phyloP scores from a whole-genome alignment of 2,888 invertebrate genomes.

The Rhaphigaster nebulosa region DNA sequence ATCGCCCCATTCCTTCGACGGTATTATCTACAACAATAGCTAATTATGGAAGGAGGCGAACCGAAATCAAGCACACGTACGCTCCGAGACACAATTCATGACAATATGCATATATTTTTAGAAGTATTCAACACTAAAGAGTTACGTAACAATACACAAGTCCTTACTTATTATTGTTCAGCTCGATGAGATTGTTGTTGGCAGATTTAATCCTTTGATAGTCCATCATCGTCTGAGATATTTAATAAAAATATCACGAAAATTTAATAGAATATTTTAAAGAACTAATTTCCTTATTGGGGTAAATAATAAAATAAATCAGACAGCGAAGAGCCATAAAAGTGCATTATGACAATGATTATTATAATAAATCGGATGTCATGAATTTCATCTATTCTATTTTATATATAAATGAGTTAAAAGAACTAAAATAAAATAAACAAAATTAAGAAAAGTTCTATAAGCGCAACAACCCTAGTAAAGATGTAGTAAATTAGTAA shows the following conservation, averaged over 20 bases:
- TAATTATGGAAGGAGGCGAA: slow-evolving; percentile 3
- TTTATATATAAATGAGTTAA: not conserved
- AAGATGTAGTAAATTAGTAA: not conserved
- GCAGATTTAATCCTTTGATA: slow-evolving; percentile 60
- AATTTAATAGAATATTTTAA: not conserved
- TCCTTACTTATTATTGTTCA: slow-evolving; percentile 63
- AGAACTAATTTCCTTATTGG: not conserved
- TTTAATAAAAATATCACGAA: not conserved
- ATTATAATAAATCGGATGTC: not conserved
- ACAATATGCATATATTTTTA: not conserved
- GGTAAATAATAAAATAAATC: not conserved
- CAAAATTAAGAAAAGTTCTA: not conserved
- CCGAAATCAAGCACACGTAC: not conserved
- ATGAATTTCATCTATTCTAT: not conserved
- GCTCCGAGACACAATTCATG: not conserved
- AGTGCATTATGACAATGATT: not conserved
- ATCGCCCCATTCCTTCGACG: slow-evolving; percentile 36
- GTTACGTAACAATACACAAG: not conserved
- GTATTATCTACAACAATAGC: slow-evolving; percentile 40
- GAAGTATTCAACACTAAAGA: not conserved
- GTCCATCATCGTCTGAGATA: slow-evolving; percentile 22
- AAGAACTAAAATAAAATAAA: not conserved
- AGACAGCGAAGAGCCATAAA: not conserved
- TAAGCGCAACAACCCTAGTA: not conserved
- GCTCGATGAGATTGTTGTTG: slow-evolving; percentile 63